phyloP scores from a whole-genome alignment of 1,140 invertebrate genomes.

The Drosophila paulistorum region DNA sequence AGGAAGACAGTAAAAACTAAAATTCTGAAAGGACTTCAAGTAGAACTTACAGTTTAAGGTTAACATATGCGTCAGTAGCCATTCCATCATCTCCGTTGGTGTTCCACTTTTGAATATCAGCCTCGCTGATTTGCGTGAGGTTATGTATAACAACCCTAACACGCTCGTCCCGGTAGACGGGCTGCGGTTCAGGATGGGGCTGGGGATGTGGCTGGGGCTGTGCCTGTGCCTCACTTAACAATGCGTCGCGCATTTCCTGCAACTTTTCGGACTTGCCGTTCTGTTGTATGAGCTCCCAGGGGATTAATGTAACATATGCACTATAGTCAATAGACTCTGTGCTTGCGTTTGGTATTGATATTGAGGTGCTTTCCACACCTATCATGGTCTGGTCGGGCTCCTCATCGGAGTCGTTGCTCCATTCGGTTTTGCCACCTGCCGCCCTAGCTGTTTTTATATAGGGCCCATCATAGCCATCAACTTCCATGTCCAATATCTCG shows the following conservation, averaged over 20 bases:
- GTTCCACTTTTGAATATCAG: constrained; percentile 72
- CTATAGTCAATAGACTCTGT: constrained; percentile 61
- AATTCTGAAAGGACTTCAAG: not conserved
- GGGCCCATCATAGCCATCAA: constrained; percentile 34
- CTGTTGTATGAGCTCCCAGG: constrained; percentile 78
- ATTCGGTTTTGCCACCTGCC: constrained; percentile 57
- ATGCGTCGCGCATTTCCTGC: constrained; percentile 61
- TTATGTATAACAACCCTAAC: constrained; percentile 84
- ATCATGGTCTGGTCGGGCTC: constrained; percentile 18
- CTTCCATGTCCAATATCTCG: constrained; percentile 69
- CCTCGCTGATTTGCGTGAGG: constrained; percentile 79
- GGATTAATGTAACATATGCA: constrained; percentile 70
- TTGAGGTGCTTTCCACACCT: constrained; percentile 28
- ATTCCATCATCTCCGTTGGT: constrained; percentile 36
- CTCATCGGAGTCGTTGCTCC: constrained; percentile 62
- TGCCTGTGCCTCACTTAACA: constrained; percentile 46
- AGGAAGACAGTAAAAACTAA: not conserved
- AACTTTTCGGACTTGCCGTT: constrained; percentile 74
- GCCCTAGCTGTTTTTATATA: constrained; percentile 54
- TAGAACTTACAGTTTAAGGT: constrained; percentile 74
- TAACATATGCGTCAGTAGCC: constrained; percentile 68
- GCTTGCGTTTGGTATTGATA: constrained; percentile 20
- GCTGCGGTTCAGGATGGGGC: constrained; percentile 29
- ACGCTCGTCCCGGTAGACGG: constrained; percentile 59
- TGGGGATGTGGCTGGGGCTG: not conserved